phyloP scores from a whole-genome alignment of 2,888 invertebrate genomes.

The Parnassius mnemosyne region DNA sequence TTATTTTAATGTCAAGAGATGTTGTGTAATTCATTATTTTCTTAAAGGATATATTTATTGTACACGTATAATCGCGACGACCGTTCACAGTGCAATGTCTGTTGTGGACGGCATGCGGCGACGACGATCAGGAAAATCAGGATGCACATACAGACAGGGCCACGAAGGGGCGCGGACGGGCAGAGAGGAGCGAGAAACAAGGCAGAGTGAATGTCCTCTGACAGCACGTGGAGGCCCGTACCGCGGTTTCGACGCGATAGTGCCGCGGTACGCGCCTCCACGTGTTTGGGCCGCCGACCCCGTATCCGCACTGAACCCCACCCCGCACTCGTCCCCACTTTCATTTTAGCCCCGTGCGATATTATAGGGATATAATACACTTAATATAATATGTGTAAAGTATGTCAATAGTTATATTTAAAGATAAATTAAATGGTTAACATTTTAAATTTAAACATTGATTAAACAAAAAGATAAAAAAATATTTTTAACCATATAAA shows the following conservation, averaged over 20 bases:
- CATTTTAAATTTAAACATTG: too few species aligned
- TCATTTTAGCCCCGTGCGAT: slow-evolving; percentile 37
- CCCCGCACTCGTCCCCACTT: slow-evolving; percentile 48
- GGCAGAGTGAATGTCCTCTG: slow-evolving; percentile 57
- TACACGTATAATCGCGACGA: slow-evolving; percentile 48
- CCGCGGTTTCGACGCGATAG: slow-evolving; percentile 61
- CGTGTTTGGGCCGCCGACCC: slow-evolving; percentile 72
- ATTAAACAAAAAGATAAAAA: too few species aligned
- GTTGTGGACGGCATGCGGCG: slow-evolving; percentile 71
- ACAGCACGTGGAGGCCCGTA: slow-evolving; percentile 75
- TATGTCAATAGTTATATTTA: slow-evolving; percentile 21
- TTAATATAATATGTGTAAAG: slow-evolving; percentile 31
- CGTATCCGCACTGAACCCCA: slow-evolving; percentile 49
- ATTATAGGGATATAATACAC: slow-evolving; percentile 17
- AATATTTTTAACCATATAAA: too few species aligned
- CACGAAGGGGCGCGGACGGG: slow-evolving; percentile 44
- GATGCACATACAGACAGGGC: slow-evolving; percentile 68
- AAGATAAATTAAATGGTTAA: not conserved
- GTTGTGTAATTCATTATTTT: slow-evolving; percentile 46
- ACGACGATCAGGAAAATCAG: slow-evolving; percentile 73
- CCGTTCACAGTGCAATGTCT: slow-evolving; percentile 67
- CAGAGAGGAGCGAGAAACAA: slow-evolving; percentile 43
- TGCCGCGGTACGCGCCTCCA: slow-evolving; percentile 75
- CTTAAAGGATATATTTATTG: slow-evolving; percentile 30
- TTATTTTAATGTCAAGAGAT: slow-evolving; percentile 48